Evolutionary conservation across 2,797 vertebrate species (phyloP), one percentile per base, ranked within the genome.

Genomic region (Halcyon badia): DNA sequence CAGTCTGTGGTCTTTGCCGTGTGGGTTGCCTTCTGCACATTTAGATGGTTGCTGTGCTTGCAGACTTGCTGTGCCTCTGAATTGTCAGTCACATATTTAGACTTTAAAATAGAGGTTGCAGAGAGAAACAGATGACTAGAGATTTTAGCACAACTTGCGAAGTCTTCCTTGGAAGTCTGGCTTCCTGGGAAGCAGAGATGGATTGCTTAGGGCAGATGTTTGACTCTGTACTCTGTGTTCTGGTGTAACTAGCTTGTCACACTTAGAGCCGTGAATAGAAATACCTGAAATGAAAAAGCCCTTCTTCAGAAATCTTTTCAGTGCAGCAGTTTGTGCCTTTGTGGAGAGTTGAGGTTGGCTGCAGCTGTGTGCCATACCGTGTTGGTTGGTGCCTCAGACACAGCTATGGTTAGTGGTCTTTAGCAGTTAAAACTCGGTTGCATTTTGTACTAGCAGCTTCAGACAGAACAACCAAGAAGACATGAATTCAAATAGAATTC

Each of bases 1-100:
- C 20, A 3, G 5, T 19, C 33, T 31, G 28, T 22, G 31, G 10
- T 20, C 41, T 76, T 24, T 48, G 58, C 44, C 0, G 0, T 0
- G 0, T 48, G 61, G 26, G 25, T 42, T 58, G 51, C 46, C 39
- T 77, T 70, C 73, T 66, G 65, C 52, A 10, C 4, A 1, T 60
- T 24, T 21, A 25, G 35, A 14, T 28, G 25, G n/a, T 24, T 65
- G 11, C 64, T 48, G 30, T 20, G 24, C 25, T 48, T 10, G 1
- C 35, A 41, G 58, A 35, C 54, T 57, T 11, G 25, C 24, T 52
- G 60, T 44, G 68, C 51, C 51, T 73, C 72, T 42, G 64, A 26
- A 5, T 6, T 69, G 56, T 33, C 35, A 25, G 41, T 66, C 65
- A 37, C 25, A 20, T 25, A 13, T 39, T 70, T 12, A 10, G 37